These are phyloP conservation scores for Brevimyrus niger DNA, from an alignment of 2,113 vertebrate species.

Conservation along the genomic window DNA sequence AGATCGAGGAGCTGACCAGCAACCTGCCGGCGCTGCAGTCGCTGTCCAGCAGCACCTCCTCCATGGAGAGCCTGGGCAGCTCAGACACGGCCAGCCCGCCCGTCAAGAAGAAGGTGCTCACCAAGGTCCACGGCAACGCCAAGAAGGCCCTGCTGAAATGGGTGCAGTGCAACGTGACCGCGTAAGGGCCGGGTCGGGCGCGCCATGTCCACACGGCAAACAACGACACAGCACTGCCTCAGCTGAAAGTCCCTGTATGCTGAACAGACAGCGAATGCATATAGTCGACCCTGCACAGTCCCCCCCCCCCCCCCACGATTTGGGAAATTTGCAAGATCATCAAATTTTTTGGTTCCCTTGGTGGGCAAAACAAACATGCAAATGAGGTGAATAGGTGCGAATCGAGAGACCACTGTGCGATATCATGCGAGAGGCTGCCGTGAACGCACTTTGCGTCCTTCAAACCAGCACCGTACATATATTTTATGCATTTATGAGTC, in stretches of 20 bases:
- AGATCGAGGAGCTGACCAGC: constrained; percentile 96
- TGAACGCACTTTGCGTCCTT: too few relatives aligned
- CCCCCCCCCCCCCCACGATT: neutral
- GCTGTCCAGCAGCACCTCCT: constrained; percentile 78
- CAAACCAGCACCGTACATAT: too few relatives aligned
- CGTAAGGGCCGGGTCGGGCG: constrained; percentile 56
- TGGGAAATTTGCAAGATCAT: neutral
- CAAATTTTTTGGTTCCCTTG: neutral
- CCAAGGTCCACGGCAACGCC: constrained; percentile 77
- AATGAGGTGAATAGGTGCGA: too few relatives aligned
- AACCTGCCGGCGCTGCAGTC: constrained; percentile 79
- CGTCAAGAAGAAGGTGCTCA: constrained; percentile 78
- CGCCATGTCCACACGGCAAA: too few relatives aligned
- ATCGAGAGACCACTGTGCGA: too few relatives aligned
- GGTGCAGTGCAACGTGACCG: constrained; percentile 85
- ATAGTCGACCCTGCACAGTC: neutral
- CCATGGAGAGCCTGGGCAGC: constrained; percentile 80
- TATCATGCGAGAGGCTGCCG: too few relatives aligned
- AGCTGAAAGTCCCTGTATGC: neutral
- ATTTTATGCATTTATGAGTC: too few relatives aligned
- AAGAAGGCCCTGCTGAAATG: constrained; percentile 88
- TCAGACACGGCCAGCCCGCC: constrained; percentile 83
- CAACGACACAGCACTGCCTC: neutral
- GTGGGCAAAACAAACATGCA: neutral
- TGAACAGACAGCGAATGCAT: neutral